Evolutionary conservation across 2,888 invertebrate species (phyloP).

Genomic region (Drosophila acutilabella): DNA sequence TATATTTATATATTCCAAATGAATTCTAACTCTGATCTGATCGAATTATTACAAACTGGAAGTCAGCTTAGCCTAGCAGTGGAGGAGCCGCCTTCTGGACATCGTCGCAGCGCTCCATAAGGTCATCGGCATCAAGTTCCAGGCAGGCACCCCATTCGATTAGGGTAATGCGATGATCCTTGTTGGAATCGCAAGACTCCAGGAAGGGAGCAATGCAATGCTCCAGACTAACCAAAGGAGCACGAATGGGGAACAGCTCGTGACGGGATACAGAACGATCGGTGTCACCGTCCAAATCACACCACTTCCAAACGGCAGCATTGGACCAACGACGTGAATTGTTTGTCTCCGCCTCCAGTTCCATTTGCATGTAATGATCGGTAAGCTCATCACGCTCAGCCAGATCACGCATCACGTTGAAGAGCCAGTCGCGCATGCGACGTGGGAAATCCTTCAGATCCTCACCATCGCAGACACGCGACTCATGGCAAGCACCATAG

Average conservation of each 20-base stretch:
- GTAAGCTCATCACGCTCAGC: conserved; percentile 94
- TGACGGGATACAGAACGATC: conserved; percentile 96
- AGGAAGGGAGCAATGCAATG: conserved; percentile 99
- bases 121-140: conserved; percentile 92
- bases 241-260: conserved; percentile 98
- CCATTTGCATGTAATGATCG: conserved; percentile 93
- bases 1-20: conserved; percentile 7
- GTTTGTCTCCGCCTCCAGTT: conserved; percentile 95
- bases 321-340: conserved; percentile 94
- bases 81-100: conserved; percentile 86
- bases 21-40: neutral
- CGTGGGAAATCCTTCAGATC: conserved; percentile 98
- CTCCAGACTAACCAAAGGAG: conserved; percentile 97
- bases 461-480: conserved; percentile 89
- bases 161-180: conserved; percentile 95
- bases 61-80: conserved; percentile 73
- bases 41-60: neutral
- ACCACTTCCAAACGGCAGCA: conserved; percentile 99
- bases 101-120: conserved; percentile 93
- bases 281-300: conserved; percentile 97
- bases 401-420: conserved; percentile 98
- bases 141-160: conserved; percentile 96
- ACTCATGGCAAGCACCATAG: conserved; percentile 93
- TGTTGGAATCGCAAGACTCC: conserved; percentile 94
- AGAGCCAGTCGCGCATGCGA: conserved; percentile 99